phyloP scores from a whole-genome alignment of 1,140 invertebrate genomes.

The Aphaenogaster rudis region DNA sequence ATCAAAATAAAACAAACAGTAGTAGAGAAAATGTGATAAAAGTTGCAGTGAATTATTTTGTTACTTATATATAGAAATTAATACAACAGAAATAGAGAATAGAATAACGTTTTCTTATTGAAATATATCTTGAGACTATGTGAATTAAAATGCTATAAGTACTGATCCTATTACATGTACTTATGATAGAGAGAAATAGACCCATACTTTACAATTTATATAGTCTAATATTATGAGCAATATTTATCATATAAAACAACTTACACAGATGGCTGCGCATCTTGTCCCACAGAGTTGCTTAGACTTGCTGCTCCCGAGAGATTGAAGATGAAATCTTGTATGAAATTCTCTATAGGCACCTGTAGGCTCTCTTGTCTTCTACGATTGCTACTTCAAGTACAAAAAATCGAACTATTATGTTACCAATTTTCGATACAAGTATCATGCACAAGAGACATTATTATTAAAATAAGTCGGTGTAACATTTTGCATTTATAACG shows the following conservation, averaged over 20 bases:
- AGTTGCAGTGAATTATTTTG: not conserved
- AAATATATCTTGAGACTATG: not conserved
- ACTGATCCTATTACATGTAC: not conserved
- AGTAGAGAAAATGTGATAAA: not conserved
- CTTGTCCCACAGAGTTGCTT: slow-evolving; percentile 82
- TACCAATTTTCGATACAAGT: not conserved
- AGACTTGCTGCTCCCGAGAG: slow-evolving; percentile 82
- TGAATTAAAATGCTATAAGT: not conserved
- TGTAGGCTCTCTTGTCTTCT: slow-evolving; percentile 62
- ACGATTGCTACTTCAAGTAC: slow-evolving; percentile 54
- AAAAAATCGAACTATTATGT: slow-evolving; percentile 27
- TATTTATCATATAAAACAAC: slow-evolving; percentile 69
- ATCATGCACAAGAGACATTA: not conserved
- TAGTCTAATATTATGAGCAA: not conserved
- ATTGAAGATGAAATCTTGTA: slow-evolving; percentile 89
- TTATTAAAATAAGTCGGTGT: not conserved
- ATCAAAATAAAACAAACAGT: not conserved
- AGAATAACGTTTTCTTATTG: not conserved
- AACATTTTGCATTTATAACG: not conserved
- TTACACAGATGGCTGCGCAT: slow-evolving; percentile 84
- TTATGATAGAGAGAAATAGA: not conserved
- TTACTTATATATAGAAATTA: not conserved
- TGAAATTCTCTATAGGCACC: slow-evolving; percentile 86
- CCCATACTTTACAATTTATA: not conserved
- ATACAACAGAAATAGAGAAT: not conserved